phyloP scores from a whole-genome alignment of 1,140 invertebrate genomes.

The Atta colombica region DNA sequence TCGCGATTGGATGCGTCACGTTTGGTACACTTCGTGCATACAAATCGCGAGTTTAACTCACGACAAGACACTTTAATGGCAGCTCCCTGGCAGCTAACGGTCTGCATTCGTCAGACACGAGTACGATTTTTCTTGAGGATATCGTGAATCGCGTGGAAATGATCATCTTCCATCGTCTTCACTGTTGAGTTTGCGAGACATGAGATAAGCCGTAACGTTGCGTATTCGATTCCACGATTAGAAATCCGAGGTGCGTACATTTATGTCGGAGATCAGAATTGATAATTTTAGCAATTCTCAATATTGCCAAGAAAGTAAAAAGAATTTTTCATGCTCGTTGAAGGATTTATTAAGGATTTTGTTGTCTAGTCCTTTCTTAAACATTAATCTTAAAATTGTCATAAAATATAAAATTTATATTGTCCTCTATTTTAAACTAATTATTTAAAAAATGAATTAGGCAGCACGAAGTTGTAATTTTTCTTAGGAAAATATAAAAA shows the following conservation, averaged over 20 bases:
- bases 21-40: conserved; percentile 61
- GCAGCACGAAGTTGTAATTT: background rate
- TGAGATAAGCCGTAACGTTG: conserved; percentile 12
- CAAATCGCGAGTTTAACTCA: conserved; percentile 67
- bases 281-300: background rate
- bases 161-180: conserved; percentile 23
- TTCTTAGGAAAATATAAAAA: background rate
- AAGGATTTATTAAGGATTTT: background rate
- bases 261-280: background rate
- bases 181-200: background rate
- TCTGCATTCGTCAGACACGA: conserved; percentile 56
- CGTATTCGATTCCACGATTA: conserved; percentile 21
- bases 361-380: too few relatives aligned
- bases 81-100: conserved; percentile 64
- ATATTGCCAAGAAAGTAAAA: background rate
- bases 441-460: background rate
- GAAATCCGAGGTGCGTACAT: background rate
- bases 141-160: conserved; percentile 44
- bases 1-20: conserved; percentile 61
- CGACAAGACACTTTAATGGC: conserved; percentile 75
- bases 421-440: background rate
- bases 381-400: background rate
- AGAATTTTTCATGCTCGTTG: background rate
- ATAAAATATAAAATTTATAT: conserved; percentile 16
- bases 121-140: conserved; percentile 48